Evolutionary conservation across 2,888 invertebrate genomes (phyloP).

Genomic region (Venusia cambrica): DNA sequence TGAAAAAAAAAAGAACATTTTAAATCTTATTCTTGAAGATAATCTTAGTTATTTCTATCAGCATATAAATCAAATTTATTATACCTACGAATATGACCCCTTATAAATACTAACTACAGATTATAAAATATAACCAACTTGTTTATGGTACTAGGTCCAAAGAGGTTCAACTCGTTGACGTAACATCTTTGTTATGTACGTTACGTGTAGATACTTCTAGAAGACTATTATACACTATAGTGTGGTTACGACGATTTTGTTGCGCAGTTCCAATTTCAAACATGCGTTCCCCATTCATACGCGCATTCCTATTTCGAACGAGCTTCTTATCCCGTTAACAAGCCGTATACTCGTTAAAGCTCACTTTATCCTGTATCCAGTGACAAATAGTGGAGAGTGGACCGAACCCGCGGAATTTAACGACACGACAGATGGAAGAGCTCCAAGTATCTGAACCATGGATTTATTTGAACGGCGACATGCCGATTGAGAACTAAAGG

Average conservation of each 20-base stretch:
- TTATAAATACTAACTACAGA: background rate
- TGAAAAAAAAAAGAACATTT: constrained; percentile 35
- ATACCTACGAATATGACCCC: too few relatives aligned
- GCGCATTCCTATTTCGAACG: constrained; percentile 13
- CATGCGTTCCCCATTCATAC: constrained; percentile 14
- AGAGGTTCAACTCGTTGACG: too few relatives aligned
- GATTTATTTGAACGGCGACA: constrained; percentile 19
- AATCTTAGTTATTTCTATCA: too few relatives aligned
- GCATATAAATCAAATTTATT: too few relatives aligned
- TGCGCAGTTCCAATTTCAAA: constrained; percentile 12
- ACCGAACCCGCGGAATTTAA: constrained; percentile 20
- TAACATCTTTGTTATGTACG: too few relatives aligned
- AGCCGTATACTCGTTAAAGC: constrained; percentile 16
- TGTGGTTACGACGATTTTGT: too few relatives aligned
- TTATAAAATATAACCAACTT: too few relatives aligned
- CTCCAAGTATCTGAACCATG: constrained; percentile 19
- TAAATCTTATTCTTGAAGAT: too few relatives aligned
- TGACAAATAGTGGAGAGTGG: constrained; percentile 19
- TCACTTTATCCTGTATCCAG: constrained; percentile 19
- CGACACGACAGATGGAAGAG: constrained; percentile 26
- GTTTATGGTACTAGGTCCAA: too few relatives aligned
- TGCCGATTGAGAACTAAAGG: constrained; percentile 18
- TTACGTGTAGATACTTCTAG: too few relatives aligned
- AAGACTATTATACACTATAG: too few relatives aligned
- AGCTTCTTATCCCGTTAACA: constrained; percentile 10